Percentiles rank a stretch among this genome's conserved stretches.
These are phyloP conservation scores for Trachelus iudaicus DNA, from an alignment of 2,888 invertebrate species.

Conservation along the genomic window DNA sequence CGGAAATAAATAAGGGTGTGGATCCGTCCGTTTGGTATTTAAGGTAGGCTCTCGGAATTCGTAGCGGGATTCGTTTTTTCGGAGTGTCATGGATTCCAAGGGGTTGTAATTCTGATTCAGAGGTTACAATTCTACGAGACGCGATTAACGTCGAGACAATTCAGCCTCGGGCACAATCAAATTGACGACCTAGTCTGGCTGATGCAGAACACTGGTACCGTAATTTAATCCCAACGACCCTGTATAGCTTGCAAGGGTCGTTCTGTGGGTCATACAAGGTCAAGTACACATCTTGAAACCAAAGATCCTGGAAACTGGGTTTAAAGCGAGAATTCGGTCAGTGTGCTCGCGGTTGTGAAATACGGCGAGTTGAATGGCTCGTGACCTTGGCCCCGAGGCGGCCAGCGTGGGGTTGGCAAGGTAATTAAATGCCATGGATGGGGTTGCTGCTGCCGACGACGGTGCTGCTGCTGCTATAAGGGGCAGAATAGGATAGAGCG, in stretches of 20 bases:
- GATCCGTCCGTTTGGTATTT: background rate
- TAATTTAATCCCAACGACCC: no score
- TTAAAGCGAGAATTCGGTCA: slow-evolving; percentile 61
- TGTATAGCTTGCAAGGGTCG: no score
- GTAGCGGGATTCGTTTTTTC: background rate
- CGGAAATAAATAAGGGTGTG: slow-evolving; percentile 5
- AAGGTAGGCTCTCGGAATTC: background rate
- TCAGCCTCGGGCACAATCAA: no score
- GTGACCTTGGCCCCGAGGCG: slow-evolving; percentile 63
- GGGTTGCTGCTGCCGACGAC: slow-evolving; percentile 46
- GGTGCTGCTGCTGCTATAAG: slow-evolving; percentile 42
- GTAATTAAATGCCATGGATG: slow-evolving; percentile 64
- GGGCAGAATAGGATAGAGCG: slow-evolving; percentile 52
- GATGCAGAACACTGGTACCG: no score
- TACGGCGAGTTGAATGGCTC: slow-evolving; percentile 61
- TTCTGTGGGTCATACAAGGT: no score
- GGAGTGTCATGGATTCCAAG: no score
- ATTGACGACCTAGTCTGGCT: no score
- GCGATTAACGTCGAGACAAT: no score
- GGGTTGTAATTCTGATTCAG: no score
- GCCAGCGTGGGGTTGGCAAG: slow-evolving; percentile 59
- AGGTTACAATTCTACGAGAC: no score
- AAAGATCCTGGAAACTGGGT: slow-evolving; percentile 28
- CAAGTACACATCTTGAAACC: no score
- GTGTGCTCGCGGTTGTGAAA: slow-evolving; percentile 55